These are phyloP conservation scores for Plutomurus gul DNA, from an alignment of 1,140 invertebrate genomes.

Conservation along the genomic window DNA sequence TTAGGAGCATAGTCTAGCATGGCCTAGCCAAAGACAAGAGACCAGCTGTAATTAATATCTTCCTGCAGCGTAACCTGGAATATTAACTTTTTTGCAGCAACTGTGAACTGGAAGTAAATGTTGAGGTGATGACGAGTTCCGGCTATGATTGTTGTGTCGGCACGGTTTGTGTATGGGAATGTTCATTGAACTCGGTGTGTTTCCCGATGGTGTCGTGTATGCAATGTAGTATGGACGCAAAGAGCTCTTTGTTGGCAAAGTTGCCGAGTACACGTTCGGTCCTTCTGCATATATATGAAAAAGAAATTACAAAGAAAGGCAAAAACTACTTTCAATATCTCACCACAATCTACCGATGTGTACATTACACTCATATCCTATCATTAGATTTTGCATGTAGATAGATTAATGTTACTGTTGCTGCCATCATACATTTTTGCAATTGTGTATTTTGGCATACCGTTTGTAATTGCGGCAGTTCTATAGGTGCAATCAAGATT, in stretches of 20 bases:
- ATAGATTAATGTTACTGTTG: no score
- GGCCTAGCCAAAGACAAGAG: not conserved
- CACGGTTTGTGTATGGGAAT: conserved; percentile 17
- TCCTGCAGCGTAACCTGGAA: not conserved
- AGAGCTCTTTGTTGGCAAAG: not conserved
- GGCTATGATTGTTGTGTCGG: not conserved
- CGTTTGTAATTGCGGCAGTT: not conserved
- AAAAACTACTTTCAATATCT: no score
- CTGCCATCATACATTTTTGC: no score
- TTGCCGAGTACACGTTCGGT: not conserved
- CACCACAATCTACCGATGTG: no score
- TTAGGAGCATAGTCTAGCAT: not conserved
- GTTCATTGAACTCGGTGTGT: conserved; percentile 20
- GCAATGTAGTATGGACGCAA: conserved; percentile 12
- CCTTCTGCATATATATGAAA: not conserved
- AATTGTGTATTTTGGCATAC: not conserved
- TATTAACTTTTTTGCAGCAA: conserved; percentile 26
- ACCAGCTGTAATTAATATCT: not conserved
- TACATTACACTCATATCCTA: no score
- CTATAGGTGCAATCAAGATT: not conserved
- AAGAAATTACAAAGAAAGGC: not conserved
- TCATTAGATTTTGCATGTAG: no score
- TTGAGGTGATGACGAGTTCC: not conserved
- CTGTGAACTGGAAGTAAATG: conserved; percentile 15
- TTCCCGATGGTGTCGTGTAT: not conserved